Evolutionary conservation across 2,797 vertebrate species (phyloP), one percentile per base, ranked within the genome.

Genomic region (Thaleichthys pacificus): DNA sequence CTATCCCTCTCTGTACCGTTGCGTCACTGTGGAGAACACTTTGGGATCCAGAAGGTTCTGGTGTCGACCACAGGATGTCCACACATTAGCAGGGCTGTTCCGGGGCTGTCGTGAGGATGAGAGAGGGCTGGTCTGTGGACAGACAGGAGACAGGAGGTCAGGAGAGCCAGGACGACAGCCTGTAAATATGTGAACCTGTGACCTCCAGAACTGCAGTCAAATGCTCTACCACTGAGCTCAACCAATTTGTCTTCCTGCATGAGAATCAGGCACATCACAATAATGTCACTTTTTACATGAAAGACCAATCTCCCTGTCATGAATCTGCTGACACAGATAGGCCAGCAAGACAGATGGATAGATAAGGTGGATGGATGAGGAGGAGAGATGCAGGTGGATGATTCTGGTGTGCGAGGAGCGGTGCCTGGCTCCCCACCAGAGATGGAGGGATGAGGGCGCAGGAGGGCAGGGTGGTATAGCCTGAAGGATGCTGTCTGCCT

Each of bases 1-100:
- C 47, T 19, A 15, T 19, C 15, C 51, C 51, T n/a, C 9, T 30
- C 8, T 28, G 5, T 56, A 8, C 58, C 24, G 5, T 19, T n/a
- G 5, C 61, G 17, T 32, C 26, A 1, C 51, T 21, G n/a, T 64
- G 66, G 14, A 66, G 69, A 72, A 67, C 60, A 70, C 28, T 28
- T 74, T 81, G 79, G 76, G 80, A 86, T 79, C 56, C 65, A 73
- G 74, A 74, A 42, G 22, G 68, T 30, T 82, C 74, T 70, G 70
- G 49, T 82, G 64, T 66, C 66, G 67, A 77, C 57, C 32, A 64
- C 74, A 64, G 58, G 17, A 80, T 77, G 88, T 87, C 86, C 89
- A 87, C 87, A 89, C 83, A 88, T 88, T 84, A 82, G 71, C 72
- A 76, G 66, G 76, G 70, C 76, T 78, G 73, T 80, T 82, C 72